Base-by-base conservation (phyloP, 1,140 invertebrate genomes). In the Drosophila nebulosa region DNA sequence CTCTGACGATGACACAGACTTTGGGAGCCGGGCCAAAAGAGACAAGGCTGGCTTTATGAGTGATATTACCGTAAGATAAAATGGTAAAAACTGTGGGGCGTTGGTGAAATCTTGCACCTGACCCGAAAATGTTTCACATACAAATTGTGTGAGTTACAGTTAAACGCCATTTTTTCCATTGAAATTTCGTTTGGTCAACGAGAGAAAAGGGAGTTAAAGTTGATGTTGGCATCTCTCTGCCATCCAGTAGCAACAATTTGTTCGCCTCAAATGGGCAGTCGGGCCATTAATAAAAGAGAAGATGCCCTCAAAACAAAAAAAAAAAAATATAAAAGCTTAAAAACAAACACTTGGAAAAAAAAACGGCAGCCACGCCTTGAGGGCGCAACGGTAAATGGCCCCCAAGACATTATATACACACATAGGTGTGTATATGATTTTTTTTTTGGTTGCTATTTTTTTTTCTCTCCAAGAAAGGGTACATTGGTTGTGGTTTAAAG, bases 41-140 rank as follows among this genome's bases (percentile, higher is more conserved):
- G 58, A 57, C 55, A 70, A 70, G 58, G 70, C 83, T 85, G 58
- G 70, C 83, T 85, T 86, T 85, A 81, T 85, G 74, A 50, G 77
- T 62, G 81, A 85, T 85, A 86, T 81, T 86, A 88, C 83, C 69
- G 81, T 70, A 88, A 88, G 83, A 89, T 86, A 86, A 46, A 46
- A 88, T 86, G 78, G 56, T 69, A 39, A 24, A 55, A 69, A 69
- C 52, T 55, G 58, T 60, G 64, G 66, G 66, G 73, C 73, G 66
- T 69, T 77, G 83, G 83, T 83, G 78, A 86, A 86, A 86, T 88
- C 75, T 75, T 69, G 81, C 83, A 86, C 83, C 83, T 86, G 83
- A 86, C 83, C 83, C 83, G 78, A 88, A 81, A 83, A 88, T 88
- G 83, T 89, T 86, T 86, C 74, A 83, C 83, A 86, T 89, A 46